A percentile compares a stretch with the other conserved stretches of the same genome.
These are phyloP conservation scores for Pipa parva DNA, from an alignment of 2,113 vertebrate genomes.

Conservation along the genomic window DNA sequence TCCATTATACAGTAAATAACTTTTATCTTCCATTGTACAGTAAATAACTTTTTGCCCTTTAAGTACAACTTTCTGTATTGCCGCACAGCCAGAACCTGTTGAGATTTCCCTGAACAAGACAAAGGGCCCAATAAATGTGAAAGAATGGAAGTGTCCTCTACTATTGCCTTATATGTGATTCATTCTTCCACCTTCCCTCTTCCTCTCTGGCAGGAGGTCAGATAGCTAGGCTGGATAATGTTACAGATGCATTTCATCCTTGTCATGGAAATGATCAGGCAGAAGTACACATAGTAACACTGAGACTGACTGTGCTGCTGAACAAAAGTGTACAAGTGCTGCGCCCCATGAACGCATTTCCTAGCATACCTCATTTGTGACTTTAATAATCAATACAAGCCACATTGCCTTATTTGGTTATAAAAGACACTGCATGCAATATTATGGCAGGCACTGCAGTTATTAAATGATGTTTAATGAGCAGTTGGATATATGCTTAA, in stretches of 20 bases:
- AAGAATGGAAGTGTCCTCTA: background rate
- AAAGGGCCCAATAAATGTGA: too few relatives aligned
- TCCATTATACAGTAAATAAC: too few relatives aligned
- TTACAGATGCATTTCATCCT: conserved; percentile 29
- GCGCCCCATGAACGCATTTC: background rate
- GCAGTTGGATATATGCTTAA: too few relatives aligned
- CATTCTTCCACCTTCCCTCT: conserved; percentile 13
- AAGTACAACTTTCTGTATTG: too few relatives aligned
- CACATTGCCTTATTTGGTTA: background rate
- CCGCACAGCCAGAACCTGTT: too few relatives aligned
- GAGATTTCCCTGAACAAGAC: too few relatives aligned
- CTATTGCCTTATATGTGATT: conserved; percentile 39
- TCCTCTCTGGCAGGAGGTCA: conserved; percentile 14
- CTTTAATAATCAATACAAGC: background rate
- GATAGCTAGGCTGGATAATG: conserved; percentile 31
- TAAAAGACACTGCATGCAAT: background rate
- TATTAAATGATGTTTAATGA: background rate
- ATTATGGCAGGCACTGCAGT: background rate
- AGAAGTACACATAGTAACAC: conserved; percentile 11
- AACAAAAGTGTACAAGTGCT: background rate
- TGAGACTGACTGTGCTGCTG: background rate
- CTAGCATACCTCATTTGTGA: background rate
- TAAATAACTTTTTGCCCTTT: too few relatives aligned
- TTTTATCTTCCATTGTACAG: too few relatives aligned
- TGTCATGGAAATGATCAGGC: conserved; percentile 20